Evolutionary conservation across 2,888 invertebrate genomes (phyloP).

Genomic region (Autographa pulchrina): DNA sequence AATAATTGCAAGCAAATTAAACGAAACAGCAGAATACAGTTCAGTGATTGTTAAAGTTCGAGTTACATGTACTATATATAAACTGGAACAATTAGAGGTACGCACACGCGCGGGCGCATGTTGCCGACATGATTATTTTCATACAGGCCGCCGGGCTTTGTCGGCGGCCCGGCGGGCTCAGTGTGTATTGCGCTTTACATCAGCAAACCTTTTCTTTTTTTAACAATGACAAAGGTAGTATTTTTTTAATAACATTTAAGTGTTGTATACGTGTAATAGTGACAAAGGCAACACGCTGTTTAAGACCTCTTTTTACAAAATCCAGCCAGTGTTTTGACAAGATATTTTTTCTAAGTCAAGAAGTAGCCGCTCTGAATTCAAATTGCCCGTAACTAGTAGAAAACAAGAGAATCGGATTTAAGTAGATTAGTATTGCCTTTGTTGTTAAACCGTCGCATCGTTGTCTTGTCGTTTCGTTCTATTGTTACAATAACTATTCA

Average conservation of each 20-base stretch:
- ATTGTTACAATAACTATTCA: not conserved
- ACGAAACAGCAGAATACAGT: conserved; percentile 16
- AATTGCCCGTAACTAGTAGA: conserved; percentile 8
- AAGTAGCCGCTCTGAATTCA: conserved; percentile 30
- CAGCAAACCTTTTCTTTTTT: too few relatives aligned
- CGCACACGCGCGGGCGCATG: too few relatives aligned
- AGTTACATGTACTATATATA: conserved; percentile 38
- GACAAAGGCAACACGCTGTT: not conserved
- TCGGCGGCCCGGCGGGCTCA: too few relatives aligned
- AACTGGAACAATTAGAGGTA: conserved; percentile 53
- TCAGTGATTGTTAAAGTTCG: conserved; percentile 49
- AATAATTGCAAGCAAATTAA: conserved; percentile 39
- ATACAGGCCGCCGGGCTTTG: too few relatives aligned
- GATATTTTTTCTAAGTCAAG: conserved; percentile 25
- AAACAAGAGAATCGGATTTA: conserved; percentile 3
- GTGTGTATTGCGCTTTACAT: too few relatives aligned
- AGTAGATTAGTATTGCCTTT: not conserved
- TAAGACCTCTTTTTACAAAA: conserved; percentile 26
- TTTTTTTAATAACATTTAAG: too few relatives aligned
- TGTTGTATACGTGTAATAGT: too few relatives aligned
- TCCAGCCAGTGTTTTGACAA: conserved; percentile 18
- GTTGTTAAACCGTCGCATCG: conserved; percentile 2
- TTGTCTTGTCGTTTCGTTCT: conserved; percentile 1
- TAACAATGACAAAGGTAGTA: too few relatives aligned
- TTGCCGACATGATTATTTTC: too few relatives aligned